Evolutionary conservation across 2,888 invertebrate genomes (phyloP), one percentile per base, ranked within the genome.

Genomic region (Himalopsyche japonica): DNA sequence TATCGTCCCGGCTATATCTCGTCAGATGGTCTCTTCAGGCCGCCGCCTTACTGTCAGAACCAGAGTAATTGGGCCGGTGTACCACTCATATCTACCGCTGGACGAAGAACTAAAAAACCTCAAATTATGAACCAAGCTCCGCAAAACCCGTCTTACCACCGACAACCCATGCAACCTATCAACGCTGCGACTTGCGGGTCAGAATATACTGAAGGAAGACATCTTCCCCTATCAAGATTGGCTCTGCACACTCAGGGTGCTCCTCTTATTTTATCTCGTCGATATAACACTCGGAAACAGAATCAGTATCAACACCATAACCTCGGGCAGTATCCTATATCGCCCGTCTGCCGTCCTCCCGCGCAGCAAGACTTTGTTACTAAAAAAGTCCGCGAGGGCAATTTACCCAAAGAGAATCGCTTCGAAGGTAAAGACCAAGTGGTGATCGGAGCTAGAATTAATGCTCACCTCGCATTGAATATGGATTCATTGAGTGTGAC

Each of bases 191-290:
- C 84, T 30, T 86, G 86, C 84, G 79, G 82, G 64, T 64, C 82
- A 89, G 92, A 86, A 90, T 90, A 87, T 34, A 87, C 87, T 43
- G 87, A 88, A 12, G 87, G 88, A 83, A 89, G 89, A 82, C 89
- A 88, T 82, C 92, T 93, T 87, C 94, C 94, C 76, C 93, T 97
- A 87, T 94, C 96, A 12, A 94, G 95, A 88, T 90, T 97, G 87
- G 96, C 96, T 18, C 95, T 96, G 89, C 97, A 97, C 90, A 96
- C 96, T 6, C 96, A 96, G 89, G 97, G 97, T 76, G 96, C 95
- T 76, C 97, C 97, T n/a, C 92, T 97, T 86, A 96, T 97, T 87
- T 93, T 96, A 85, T 92, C 95, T 88, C 94, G 95, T 88, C 92
- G 94, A 88, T 94, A 94, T 89, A 93, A 91, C 88, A 88, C 88